phyloP scores from a whole-genome alignment of 2,113 vertebrate species.

The Anhinga anhinga region DNA sequence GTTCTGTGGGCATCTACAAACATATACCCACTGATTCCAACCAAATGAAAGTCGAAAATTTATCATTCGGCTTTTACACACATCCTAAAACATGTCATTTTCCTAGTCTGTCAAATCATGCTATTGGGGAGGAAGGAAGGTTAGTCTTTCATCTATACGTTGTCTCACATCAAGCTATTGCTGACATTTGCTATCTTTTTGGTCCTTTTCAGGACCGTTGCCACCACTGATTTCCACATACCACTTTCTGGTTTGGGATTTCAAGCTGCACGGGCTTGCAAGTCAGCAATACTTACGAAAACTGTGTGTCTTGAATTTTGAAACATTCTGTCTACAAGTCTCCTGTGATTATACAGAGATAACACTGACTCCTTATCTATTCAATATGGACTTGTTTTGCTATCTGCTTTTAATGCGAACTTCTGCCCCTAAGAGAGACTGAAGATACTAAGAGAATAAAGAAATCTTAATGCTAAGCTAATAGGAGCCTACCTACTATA shows the following conservation, averaged over 20 bases:
- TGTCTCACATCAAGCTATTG: neutral
- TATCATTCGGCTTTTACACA: neutral
- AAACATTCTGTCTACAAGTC: neutral
- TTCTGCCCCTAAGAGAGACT: neutral
- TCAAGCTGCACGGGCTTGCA: neutral
- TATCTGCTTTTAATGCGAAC: neutral
- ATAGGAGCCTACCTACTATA: neutral
- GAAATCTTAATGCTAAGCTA: neutral
- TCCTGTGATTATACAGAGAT: neutral
- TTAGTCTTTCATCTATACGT: neutral
- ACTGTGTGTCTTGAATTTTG: neutral
- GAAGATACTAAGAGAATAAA: neutral
- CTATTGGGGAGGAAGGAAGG: neutral
- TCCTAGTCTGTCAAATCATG: neutral
- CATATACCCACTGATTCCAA: neutral
- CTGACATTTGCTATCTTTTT: neutral
- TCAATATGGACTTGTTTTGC: neutral
- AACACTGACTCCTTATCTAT: neutral
- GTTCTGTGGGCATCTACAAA: neutral
- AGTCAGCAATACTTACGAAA: neutral
- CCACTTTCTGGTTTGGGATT: neutral
- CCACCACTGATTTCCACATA: neutral
- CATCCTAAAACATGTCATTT: neutral
- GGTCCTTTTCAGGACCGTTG: neutral
- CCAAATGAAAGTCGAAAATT: neutral